Conservation (phyloP, 2,113 vertebrate genomes). For the Elachura formosa region DNA sequence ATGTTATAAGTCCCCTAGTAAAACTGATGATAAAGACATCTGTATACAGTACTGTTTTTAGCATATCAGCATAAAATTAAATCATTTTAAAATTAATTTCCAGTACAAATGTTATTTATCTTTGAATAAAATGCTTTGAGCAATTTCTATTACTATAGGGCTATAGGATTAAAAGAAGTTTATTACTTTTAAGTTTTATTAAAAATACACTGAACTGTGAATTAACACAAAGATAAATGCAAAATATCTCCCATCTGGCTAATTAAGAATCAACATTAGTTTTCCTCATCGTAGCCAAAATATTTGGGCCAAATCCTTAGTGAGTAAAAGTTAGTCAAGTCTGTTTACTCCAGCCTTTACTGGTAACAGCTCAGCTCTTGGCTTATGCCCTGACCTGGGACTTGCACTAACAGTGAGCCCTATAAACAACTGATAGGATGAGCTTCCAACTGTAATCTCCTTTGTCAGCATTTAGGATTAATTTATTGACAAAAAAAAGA, state of each 20-base stretch:
- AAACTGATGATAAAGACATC: background rate
- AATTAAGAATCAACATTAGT: background rate
- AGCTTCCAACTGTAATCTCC: background rate
- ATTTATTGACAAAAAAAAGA: accelerated
- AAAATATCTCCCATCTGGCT: background rate
- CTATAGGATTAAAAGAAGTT: background rate
- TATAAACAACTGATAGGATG: background rate
- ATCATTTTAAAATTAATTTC: background rate
- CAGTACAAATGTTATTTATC: background rate
- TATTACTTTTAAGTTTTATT: background rate
- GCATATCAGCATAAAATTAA: background rate
- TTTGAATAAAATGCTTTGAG: background rate
- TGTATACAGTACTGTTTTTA: background rate
- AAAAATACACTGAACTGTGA: background rate
- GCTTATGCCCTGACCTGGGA: background rate
- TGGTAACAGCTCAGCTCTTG: background rate
- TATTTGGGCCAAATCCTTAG: background rate
- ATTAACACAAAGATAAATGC: background rate
- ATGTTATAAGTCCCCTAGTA: background rate
- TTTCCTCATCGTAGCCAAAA: background rate
- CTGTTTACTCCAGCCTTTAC: background rate
- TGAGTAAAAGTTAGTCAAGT: background rate
- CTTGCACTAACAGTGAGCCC: background rate
- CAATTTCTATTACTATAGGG: background rate
- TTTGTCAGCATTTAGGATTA: background rate